Evolutionary conservation across 2,113 vertebrate genomes (phyloP).

Genomic region (Triplophysa siluroides): DNA sequence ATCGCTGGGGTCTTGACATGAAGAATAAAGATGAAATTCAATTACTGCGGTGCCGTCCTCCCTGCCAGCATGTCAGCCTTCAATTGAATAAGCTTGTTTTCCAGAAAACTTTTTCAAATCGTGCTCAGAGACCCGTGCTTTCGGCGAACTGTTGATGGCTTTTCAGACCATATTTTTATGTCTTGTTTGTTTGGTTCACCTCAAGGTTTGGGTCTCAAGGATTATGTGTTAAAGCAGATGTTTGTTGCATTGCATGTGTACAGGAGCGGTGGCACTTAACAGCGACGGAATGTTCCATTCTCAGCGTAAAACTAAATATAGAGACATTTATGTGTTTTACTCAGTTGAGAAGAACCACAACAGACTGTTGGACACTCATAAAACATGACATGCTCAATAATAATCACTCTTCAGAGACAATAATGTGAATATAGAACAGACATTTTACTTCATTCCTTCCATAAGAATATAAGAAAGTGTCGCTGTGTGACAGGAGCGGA

Average conservation of each 20-base stretch:
- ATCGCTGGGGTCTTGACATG: not conserved
- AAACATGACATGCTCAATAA: not conserved
- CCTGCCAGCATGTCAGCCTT: not conserved
- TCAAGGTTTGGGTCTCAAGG: not conserved
- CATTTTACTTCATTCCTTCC: too few relatives aligned
- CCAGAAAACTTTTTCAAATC: not conserved
- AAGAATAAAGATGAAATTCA: not conserved
- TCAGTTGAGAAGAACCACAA: conserved; percentile 8
- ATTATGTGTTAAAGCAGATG: not conserved
- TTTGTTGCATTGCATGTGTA: conserved; percentile 6
- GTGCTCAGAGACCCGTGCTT: not conserved
- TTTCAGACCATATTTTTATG: not conserved
- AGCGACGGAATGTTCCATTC: not conserved
- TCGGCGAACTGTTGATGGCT: not conserved
- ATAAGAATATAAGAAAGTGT: too few relatives aligned
- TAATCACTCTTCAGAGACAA: too few relatives aligned
- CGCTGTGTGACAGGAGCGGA: too few relatives aligned
- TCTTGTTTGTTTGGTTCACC: not conserved
- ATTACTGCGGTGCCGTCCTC: not conserved
- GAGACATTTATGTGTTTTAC: conserved; percentile 20
- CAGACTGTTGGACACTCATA: conserved; percentile 18
- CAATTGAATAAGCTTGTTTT: not conserved
- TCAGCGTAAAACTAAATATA: conserved; percentile 26
- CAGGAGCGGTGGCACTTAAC: not conserved
- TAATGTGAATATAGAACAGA: too few relatives aligned